phyloP scores from a whole-genome alignment of 2,797 vertebrate genomes.

The Buphagus erythrorhynchus region DNA sequence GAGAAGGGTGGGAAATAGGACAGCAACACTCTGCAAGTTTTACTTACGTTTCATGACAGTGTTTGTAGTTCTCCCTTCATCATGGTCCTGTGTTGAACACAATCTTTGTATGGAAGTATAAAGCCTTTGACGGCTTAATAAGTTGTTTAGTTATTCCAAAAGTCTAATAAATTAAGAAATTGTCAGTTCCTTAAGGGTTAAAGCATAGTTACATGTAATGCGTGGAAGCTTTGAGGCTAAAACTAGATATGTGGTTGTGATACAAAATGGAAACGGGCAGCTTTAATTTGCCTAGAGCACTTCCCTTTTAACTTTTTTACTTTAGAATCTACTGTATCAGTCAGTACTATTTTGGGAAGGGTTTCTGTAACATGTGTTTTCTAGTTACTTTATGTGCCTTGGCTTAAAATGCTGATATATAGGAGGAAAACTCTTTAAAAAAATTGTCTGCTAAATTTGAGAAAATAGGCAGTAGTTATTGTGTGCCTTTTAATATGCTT shows the following conservation, averaged over 20 bases:
- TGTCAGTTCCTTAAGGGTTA: neutral
- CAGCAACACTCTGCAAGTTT: neutral
- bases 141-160: neutral
- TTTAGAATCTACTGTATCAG: neutral
- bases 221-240: neutral
- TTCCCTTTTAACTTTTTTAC: neutral
- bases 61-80: neutral
- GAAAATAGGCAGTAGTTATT: neutral
- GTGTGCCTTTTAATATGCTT: neutral
- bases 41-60: neutral
- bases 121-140: neutral
- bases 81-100: fast-evolving
- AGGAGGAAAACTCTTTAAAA: neutral
- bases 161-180: neutral
- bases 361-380: neutral
- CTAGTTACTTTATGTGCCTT: neutral
- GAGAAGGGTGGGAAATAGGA: neutral
- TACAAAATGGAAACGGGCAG: neutral
- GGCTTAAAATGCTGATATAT: neutral
- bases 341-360: neutral
- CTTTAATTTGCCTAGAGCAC: neutral
- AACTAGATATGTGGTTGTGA: neutral
- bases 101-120: neutral
- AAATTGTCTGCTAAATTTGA: neutral
- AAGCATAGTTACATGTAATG: neutral